Percentiles rank a stretch among this genome's conserved stretches.
phyloP scores from a whole-genome alignment of 2,113 vertebrate species.

The Hassar affinis region DNA sequence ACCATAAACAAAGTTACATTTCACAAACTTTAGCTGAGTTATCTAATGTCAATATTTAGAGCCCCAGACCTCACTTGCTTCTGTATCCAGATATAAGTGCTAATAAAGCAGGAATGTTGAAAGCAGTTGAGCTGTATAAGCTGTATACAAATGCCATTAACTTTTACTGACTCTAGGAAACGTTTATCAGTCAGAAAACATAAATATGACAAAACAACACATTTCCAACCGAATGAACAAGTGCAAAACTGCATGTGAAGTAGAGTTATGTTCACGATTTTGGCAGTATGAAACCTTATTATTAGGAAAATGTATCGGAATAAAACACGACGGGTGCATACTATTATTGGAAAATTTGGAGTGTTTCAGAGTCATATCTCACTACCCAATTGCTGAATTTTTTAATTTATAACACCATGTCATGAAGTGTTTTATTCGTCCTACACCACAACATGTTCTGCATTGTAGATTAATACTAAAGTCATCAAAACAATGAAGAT shows the following conservation, averaged over 20 bases:
- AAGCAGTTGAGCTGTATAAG: constrained; percentile 14
- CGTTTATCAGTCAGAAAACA: constrained; percentile 14
- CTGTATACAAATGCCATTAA: constrained; percentile 10
- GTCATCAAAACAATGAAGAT: too few relatives aligned
- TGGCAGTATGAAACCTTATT: neutral
- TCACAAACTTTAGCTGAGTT: constrained; percentile 2
- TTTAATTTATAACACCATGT: neutral
- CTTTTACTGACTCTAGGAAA: constrained; percentile 7
- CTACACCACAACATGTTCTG: constrained; percentile 2
- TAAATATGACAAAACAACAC: constrained; percentile 32
- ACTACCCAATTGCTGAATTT: neutral
- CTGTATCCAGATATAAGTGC: constrained; percentile 58
- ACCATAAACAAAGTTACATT: constrained; percentile 27
- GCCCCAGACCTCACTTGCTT: constrained; percentile 45
- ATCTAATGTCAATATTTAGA: constrained; percentile 22
- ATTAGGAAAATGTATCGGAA: neutral
- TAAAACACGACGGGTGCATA: neutral
- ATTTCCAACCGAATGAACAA: constrained; percentile 9
- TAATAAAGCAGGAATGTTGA: constrained; percentile 46
- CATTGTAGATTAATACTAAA: too few relatives aligned
- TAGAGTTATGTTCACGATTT: neutral
- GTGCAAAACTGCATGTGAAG: neutral
- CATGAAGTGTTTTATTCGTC: neutral
- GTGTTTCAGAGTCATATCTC: neutral
- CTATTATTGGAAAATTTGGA: neutral